Base-by-base conservation (phyloP, 2,888 invertebrate species). In the Lycophotia porphyrea region DNA sequence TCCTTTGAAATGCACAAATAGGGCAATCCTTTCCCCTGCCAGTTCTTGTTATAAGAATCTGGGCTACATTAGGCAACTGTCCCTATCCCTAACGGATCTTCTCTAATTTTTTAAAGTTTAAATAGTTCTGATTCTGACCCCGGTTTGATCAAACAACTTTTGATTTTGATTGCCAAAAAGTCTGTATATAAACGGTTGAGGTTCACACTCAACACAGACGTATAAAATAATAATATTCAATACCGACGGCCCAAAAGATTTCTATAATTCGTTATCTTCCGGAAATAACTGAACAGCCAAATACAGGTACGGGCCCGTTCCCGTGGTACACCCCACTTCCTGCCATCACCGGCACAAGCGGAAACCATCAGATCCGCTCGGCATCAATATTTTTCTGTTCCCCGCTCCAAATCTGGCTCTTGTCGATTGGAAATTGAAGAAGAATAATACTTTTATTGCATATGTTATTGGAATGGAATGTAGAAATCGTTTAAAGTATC, bases 271-370 rank as follows among this genome's bases (percentile, higher is more conserved):
- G 47, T 47, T 47, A 55, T n/a, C 18, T 18, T 27, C 34, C 21
- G 31, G 44, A 72, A 70, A 52, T 34, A 44, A 68, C 21, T 47
- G 47, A 71, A 61, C 52, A 69, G 24, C 15, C 27, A 60, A 60
- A 71, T 31, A 61, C 27, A 27, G n/a, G 18, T 60, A 60, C 18
- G n/a, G 7, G 31, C 11, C 52, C 13, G 58, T 84, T 76, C 76
- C 71, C 81, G 66, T 67, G 60, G 66, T 18, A 18, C 60, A 24
- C 78, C 78, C 70, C 52, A 44, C 78, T 63, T 71, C 78, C 81
- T 60, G 69, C 49, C 71, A 27, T n/a, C 72, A 15, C 36, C 18
- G 63, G 67, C 21, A 13, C 47, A n/a, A 36, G 31, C 75, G 58
- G 76, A 65, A 74, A 58, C 64, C 65, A 72, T 67, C 49, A 21